Evolutionary conservation across 2,888 invertebrate genomes (phyloP).

Genomic region (Ectemnius continuus): DNA sequence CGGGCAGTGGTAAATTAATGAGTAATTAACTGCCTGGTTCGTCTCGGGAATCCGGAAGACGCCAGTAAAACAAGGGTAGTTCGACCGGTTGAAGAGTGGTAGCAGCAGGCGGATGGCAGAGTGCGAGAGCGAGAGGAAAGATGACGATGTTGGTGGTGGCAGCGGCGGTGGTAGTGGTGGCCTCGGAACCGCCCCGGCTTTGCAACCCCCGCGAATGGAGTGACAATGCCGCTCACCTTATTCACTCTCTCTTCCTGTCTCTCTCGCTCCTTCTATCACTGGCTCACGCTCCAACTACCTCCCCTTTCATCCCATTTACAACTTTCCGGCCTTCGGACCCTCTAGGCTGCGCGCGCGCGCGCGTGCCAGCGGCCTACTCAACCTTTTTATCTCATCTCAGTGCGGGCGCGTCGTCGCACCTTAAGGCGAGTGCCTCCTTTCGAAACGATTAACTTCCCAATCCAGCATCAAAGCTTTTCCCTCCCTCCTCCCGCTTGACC

Average conservation of each 20-base stretch:
- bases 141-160: constrained; percentile 49
- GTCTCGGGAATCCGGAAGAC: constrained; percentile 69
- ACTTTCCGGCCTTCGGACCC: constrained; percentile 57
- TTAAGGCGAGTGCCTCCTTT: constrained; percentile 55
- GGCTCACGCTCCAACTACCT: constrained; percentile 24
- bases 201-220: constrained; percentile 64
- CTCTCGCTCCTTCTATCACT: constrained; percentile 42
- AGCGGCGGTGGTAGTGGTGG: constrained; percentile 56
- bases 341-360: constrained; percentile 12
- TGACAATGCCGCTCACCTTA: constrained; percentile 61
- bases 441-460: constrained; percentile 49
- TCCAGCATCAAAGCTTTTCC: not conserved
- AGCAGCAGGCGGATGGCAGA: constrained; percentile 27
- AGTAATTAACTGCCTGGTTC: constrained; percentile 62
- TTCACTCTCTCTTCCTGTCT: constrained; percentile 46
- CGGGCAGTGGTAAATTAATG: constrained; percentile 52
- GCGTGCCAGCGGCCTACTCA: constrained; percentile 22
- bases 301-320: constrained; percentile 63
- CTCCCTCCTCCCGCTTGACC: not conserved
- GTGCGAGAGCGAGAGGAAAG: constrained; percentile 23
- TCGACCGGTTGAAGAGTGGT: constrained; percentile 50
- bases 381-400: constrained; percentile 53
- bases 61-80: constrained; percentile 69
- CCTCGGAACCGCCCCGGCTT: constrained; percentile 64
- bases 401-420: constrained; percentile 52